Evolutionary conservation across 2,888 invertebrate genomes (phyloP), one percentile per base, ranked within the genome.

Genomic region (Dryobota labecula): DNA sequence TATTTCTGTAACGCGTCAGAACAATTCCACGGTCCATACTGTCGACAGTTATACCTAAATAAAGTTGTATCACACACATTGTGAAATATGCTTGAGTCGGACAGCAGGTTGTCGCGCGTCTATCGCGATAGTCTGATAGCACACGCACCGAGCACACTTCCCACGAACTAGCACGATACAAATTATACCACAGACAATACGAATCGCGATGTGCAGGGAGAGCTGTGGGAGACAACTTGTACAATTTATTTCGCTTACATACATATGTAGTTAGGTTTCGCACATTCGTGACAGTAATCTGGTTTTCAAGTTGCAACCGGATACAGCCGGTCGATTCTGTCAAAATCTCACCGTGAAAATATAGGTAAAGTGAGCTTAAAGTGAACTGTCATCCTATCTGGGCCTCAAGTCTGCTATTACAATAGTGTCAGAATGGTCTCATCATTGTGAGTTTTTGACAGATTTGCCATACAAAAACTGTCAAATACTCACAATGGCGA

Each of bases 121-220:
- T 64, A n/a, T 56, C 51, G 51, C 51, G 66, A 73, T 78, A 53
- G 84, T 86, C 85, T 77, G 88, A 89, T 90, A 85, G 78, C 78
- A 86, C 87, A 90, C 88, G 90, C 88, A 89, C 86, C 75, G 84
- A 73, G 75, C 90, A 91, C 87, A 91, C 84, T 92, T 92, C 92
- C 89, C 92, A 92, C 90, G 91, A 82, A 78, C 88, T 78, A 64
- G 73, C 81, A 71, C 64, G 65, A 62, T 64, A 82, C 75, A 71
- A 71, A 83, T 84, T 81, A 54, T 63, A 71, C 49, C 45, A 47
- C 53, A 82, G 70, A 88, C 87, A 86, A 86, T 87, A 83, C 77
- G 67, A 80, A 68, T 74, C 33, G 73, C 66, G 49, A 73, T 67
- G 49, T 41, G 57, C 73, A 78, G 85, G 78, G 83, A 83, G 82